phyloP scores from a whole-genome alignment of 2,888 invertebrate species.

The Protonemura montana region DNA sequence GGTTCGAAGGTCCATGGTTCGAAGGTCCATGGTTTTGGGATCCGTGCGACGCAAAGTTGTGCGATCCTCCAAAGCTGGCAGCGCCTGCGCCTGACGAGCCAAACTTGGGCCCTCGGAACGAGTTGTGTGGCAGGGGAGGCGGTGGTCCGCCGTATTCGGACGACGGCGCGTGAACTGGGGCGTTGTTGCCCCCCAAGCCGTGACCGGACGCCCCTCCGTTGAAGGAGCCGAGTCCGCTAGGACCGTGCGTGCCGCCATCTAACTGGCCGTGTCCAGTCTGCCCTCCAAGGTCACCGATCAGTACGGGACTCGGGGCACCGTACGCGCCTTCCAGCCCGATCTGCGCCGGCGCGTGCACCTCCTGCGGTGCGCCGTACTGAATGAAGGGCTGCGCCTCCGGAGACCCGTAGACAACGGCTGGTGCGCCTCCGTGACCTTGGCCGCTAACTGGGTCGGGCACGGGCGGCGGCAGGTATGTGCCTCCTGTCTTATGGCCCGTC shows the following conservation, averaged over 20 bases:
- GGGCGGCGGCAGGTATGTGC: conserved; percentile 71
- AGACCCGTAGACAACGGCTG: conserved; percentile 54
- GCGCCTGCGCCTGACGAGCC: conserved; percentile 31
- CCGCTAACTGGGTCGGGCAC: conserved; percentile 61
- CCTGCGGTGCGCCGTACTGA: conserved; percentile 21
- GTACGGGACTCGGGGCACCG: neutral
- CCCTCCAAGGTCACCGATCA: conserved; percentile 24
- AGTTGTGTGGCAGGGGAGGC: conserved; percentile 45
- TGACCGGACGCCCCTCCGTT: conserved; percentile 3
- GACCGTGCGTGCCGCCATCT: neutral
- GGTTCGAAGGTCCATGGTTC: neutral
- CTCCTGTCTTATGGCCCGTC: conserved; percentile 51
- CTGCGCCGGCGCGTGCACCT: conserved; percentile 13
- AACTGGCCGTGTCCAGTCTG: no score
- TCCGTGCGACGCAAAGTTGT: conserved; percentile 46
- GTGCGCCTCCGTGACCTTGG: conserved; percentile 49
- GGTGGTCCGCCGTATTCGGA: conserved; percentile 50
- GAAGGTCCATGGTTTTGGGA: neutral
- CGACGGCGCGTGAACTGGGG: conserved; percentile 45
- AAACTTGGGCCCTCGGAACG: conserved; percentile 37
- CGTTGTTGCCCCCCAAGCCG: neutral
- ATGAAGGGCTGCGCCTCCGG: conserved; percentile 49
- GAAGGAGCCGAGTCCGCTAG: neutral
- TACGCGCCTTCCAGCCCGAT: conserved; percentile 7
- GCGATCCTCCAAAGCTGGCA: neutral